A percentile compares a stretch with the other conserved stretches of the same genome.
These are phyloP conservation scores for Agrotis ipsilon DNA, from an alignment of 2,888 invertebrate genomes.

Conservation along the genomic window DNA sequence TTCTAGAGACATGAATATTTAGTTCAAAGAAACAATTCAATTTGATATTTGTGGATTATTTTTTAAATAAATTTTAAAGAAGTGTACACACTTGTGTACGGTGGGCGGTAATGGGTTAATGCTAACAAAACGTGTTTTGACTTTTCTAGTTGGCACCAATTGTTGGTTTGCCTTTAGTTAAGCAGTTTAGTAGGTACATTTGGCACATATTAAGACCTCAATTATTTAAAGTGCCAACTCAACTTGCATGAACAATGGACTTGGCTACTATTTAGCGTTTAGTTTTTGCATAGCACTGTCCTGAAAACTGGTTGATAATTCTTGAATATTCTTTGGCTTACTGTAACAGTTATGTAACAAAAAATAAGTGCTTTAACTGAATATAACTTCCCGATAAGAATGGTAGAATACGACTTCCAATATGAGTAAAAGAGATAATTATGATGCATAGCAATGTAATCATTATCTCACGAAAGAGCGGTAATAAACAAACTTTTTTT, in stretches of 20 bases:
- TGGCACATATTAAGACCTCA: constrained; percentile 51
- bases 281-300: constrained; percentile 27
- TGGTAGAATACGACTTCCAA: too few relatives aligned
- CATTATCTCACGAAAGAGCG: too few relatives aligned
- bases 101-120: too few relatives aligned
- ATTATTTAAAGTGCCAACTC: constrained; percentile 56
- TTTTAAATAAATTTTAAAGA: too few relatives aligned
- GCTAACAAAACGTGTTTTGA: constrained; percentile 20
- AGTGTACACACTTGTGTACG: too few relatives aligned
- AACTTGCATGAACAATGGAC: constrained; percentile 47
- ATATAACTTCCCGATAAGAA: too few relatives aligned
- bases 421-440: too few relatives aligned
- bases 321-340: constrained; percentile 22
- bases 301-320: constrained; percentile 17
- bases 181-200: constrained; percentile 46
- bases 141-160: constrained; percentile 35
- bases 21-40: too few relatives aligned
- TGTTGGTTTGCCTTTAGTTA: constrained; percentile 19
- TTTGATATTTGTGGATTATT: too few relatives aligned
- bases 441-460: too few relatives aligned
- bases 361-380: neutral
- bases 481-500: too few relatives aligned
- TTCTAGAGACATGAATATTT: too few relatives aligned
- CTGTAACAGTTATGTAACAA: constrained; percentile 2
- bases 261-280: constrained; percentile 45